Evolutionary conservation across 2,113 vertebrate genomes (phyloP), one percentile per base, ranked within the genome.

Genomic region (Turnix velox): DNA sequence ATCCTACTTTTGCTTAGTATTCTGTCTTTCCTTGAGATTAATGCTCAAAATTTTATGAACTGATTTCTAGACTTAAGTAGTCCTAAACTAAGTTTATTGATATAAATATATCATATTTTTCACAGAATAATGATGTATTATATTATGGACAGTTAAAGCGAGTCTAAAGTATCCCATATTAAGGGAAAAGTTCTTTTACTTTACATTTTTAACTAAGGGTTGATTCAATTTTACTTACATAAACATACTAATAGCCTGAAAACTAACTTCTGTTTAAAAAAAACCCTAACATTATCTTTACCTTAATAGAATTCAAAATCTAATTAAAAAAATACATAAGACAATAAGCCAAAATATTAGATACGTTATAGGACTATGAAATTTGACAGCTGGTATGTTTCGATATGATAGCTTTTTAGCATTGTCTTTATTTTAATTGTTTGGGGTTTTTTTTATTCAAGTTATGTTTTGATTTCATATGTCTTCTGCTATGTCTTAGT

Each of bases 161-260:
- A 14, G 15, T 77, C 3, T 75, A 67, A 92, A 92, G 81, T 59
- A 92, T 18, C 4, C 74, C 81, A n/a, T 90, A 77, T 73, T 75
- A 72, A 81, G 48, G 37, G 48, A 68, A 77, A 96, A 74, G 18
- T 77, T 83, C 88, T 90, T 92, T 88, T 84, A 63, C 68, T 81
- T n/a, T 75, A 85, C 84, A 84, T 69, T 84, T 95, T 95, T 84
- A 93, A 90, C 52, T 63, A 88, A 81, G 48, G 46, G 83, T 80
- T 0, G 0, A 57, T 69, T 88, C 73, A 63, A 9, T 67, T 67
- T 86, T 84, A 75, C 61, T 82, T 76, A 72, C 8, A 42, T 77
- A 92, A 80, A 92, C 63, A 94, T 71, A 79, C 35, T 95, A 88
- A 90, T 86, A 5, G 59, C 5, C 48, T 90, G 51, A 88, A 92